Percentiles rank a stretch among this genome's conserved stretches.
Conservation (phyloP, 37 sponge, comb jelly and placozoan species). For the Amphimedon queenslandica region DNA sequence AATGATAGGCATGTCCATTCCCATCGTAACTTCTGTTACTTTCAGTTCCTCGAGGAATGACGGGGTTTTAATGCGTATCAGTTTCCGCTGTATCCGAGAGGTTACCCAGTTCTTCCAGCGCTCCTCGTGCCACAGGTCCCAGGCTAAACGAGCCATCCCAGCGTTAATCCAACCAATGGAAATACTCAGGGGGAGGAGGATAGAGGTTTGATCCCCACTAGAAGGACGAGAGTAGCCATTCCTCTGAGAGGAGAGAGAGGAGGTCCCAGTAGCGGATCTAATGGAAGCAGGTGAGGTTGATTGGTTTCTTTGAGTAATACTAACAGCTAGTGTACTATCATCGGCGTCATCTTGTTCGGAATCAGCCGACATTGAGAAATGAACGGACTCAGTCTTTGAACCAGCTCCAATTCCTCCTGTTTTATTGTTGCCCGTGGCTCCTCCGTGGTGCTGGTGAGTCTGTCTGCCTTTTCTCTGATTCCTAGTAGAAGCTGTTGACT, state of each 20-base stretch:
- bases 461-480: not conserved
- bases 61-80: conserved; percentile 70
- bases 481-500: not conserved
- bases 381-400: not conserved
- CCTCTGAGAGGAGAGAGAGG: not conserved
- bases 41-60: conserved; percentile 66
- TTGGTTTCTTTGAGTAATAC: not conserved
- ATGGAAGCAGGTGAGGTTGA: not conserved
- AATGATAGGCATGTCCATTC: conserved; percentile 60
- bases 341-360: not conserved
- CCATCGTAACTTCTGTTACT: conserved; percentile 69
- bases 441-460: not conserved
- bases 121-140: conserved; percentile 83
- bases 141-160: conserved; percentile 59
- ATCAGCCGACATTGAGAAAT: not conserved
- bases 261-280: not conserved
- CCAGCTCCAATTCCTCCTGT: no score
- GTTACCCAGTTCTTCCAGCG: conserved; percentile 62
- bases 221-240: not conserved
- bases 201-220: not conserved
- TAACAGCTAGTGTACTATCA: not conserved
- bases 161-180: conserved; percentile 69
- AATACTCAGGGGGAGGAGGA: not conserved
- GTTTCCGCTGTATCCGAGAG: conserved; percentile 50
- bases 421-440: not conserved